Evolutionary conservation across 2,888 invertebrate genomes (phyloP), one percentile per base, ranked within the genome.

Genomic region (Polyploca ridens): DNA sequence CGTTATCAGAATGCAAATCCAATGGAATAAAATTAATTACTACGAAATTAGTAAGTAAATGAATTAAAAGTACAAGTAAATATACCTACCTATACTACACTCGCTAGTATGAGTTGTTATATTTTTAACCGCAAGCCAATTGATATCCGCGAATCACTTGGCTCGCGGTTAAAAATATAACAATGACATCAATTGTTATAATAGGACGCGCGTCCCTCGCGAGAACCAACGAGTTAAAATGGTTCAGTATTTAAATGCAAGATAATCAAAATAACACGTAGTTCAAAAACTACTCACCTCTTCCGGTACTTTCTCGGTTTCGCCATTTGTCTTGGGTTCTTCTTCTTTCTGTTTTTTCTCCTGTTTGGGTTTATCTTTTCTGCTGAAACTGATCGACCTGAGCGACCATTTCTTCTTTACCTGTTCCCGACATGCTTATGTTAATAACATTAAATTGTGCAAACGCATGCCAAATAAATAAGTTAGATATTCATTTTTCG

Each of bases 341-440:
- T 93, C 93, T 11, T 93, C 93, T 73, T 95, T 95, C 77, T 93
- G 92, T 75, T 95, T 95, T 90, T 97, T 97, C 80, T 95, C 95
- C 76, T 97, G 97, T 90, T 98, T 98, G 78, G 96, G 96, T 94
- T 97, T 98, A 87, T 98, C 98, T 91, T 97, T 97, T 91, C 96
- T 96, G 85, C 97, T 96, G 91, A 98, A 98, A 85, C 97, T 97
- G 94, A 98, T 96, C 85, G 96, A 97, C 85, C 97, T 96, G 91
- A 98, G 96, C 81, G 97, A 97, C 97, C 97, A 98, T 95, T 97
- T 97, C 96, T 97, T 97, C 96, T 97, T 97, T 78, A 96, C 95
- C 95, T 96, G 94, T 72, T 84, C 78, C 79, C 78, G 78, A 86
- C 81, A 85, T 85, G 82, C 79, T 76, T 64, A 66, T 72, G 76